These are phyloP conservation scores for Nomada lathburiana DNA, from an alignment of 2,888 invertebrate genomes.

Conservation along the genomic window DNA sequence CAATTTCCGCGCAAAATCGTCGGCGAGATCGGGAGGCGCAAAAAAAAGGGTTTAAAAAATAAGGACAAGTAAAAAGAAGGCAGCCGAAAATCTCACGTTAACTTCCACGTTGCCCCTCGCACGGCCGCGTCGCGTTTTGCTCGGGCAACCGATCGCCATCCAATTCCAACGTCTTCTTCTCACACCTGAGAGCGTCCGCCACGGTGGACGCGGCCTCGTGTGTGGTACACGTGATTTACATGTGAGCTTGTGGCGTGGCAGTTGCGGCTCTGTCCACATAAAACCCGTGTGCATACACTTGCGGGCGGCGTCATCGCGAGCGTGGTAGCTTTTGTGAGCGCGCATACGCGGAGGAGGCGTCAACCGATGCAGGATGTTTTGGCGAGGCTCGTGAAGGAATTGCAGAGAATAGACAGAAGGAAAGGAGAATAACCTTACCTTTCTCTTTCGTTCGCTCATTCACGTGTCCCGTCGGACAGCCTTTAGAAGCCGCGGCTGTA, in stretches of 20 bases:
- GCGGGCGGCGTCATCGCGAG: constrained; percentile 42
- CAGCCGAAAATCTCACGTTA: neutral
- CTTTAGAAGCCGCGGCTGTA: constrained; percentile 37
- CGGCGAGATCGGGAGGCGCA: neutral
- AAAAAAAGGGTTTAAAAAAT: neutral
- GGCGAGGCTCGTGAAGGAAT: constrained; percentile 74
- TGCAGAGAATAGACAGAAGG: constrained; percentile 62
- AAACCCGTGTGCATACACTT: constrained; percentile 29
- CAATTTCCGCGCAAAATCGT: neutral
- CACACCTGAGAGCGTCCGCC: constrained; percentile 48
- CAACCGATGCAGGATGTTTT: constrained; percentile 73
- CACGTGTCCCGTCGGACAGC: constrained; percentile 23
- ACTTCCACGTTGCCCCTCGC: neutral
- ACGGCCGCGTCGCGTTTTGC: constrained; percentile 6
- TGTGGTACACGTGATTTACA: constrained; percentile 73
- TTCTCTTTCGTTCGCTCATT: neutral
- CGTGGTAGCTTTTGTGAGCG: constrained; percentile 51
- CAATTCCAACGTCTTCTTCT: constrained; percentile 59
- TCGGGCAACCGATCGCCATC: constrained; percentile 38
- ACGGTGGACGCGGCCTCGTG: constrained; percentile 63
- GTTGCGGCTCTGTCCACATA: constrained; percentile 54
- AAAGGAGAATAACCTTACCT: constrained; percentile 6
- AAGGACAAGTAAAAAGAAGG: neutral
- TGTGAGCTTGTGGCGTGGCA: constrained; percentile 66
- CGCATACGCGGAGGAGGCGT: constrained; percentile 60